Conservation (phyloP, 2,113 vertebrate genomes). For the Echinops telfairi region DNA sequence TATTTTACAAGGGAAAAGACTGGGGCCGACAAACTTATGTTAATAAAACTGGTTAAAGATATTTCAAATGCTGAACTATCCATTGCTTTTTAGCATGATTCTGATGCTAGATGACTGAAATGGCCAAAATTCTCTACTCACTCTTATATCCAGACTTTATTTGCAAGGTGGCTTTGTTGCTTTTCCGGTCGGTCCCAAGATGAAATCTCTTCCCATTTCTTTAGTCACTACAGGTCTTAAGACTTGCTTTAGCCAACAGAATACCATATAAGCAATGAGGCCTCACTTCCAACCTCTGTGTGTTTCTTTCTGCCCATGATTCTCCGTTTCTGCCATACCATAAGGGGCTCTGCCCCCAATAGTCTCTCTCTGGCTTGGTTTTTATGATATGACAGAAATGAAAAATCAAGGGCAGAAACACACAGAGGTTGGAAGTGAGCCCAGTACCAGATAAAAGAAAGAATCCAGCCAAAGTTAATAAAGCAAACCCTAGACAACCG, state of each 20-base stretch:
- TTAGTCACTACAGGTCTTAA: neutral
- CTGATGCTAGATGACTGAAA: neutral
- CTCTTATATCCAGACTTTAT: neutral
- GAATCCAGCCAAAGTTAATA: neutral
- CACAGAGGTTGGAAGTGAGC: no score
- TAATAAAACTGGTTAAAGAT: slow-evolving; percentile 12
- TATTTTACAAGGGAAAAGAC: neutral
- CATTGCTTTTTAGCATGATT: neutral
- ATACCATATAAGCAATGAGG: neutral
- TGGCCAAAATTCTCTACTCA: neutral
- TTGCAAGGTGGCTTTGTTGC: neutral
- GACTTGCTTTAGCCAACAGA: neutral
- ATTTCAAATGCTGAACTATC: neutral
- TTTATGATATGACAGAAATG: no score
- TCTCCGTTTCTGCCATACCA: neutral
- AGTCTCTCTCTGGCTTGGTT: no score
- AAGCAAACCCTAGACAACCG: neutral
- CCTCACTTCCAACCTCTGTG: neutral
- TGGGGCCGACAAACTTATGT: neutral
- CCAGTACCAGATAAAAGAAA: no score
- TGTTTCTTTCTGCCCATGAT: neutral
- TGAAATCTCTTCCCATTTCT: no score
- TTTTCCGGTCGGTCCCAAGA: neutral
- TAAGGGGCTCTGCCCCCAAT: no score
- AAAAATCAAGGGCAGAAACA: no score